Evolutionary conservation across 1,140 invertebrate genomes (phyloP).

Genomic region (Calliopsis andreniformis): DNA sequence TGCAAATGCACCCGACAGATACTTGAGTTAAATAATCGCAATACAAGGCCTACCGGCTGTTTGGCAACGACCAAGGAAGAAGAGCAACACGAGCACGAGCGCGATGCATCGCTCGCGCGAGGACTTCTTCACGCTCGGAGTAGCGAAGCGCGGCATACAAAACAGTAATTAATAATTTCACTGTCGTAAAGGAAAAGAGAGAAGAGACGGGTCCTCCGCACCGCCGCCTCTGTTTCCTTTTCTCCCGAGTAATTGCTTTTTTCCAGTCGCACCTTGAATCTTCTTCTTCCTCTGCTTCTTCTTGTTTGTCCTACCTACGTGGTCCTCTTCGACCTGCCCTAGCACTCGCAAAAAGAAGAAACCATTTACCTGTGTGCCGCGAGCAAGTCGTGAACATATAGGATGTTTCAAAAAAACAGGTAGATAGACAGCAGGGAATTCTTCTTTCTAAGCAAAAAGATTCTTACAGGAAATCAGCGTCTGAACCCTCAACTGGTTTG

Average conservation of each 20-base stretch:
- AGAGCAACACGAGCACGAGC: neutral
- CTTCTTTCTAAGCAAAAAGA: too few species aligned
- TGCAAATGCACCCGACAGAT: constrained; percentile 11
- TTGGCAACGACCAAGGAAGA: neutral
- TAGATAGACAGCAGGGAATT: too few species aligned
- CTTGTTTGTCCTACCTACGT: neutral
- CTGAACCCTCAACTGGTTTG: too few species aligned
- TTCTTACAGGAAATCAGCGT: too few species aligned
- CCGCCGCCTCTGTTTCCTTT: constrained; percentile 42
- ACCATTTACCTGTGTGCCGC: neutral
- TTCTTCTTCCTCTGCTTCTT: neutral
- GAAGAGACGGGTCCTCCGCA: constrained; percentile 23
- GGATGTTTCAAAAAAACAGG: neutral
- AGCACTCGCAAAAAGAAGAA: constrained; percentile 2
- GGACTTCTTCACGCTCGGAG: constrained; percentile 58
- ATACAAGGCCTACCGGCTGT: constrained; percentile 4
- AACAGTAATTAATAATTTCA: constrained; percentile 77
- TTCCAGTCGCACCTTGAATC: constrained; percentile 24
- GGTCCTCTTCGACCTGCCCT: neutral
- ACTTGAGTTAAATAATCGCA: constrained; percentile 15
- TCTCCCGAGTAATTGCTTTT: constrained; percentile 70
- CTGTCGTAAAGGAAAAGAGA: constrained; percentile 67
- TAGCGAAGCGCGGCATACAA: constrained; percentile 64
- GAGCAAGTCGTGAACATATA: neutral
- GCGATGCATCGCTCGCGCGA: neutral